Evolutionary conservation across 2,113 vertebrate genomes (phyloP), one percentile per base, ranked within the genome.

Genomic region (Bucco capensis): DNA sequence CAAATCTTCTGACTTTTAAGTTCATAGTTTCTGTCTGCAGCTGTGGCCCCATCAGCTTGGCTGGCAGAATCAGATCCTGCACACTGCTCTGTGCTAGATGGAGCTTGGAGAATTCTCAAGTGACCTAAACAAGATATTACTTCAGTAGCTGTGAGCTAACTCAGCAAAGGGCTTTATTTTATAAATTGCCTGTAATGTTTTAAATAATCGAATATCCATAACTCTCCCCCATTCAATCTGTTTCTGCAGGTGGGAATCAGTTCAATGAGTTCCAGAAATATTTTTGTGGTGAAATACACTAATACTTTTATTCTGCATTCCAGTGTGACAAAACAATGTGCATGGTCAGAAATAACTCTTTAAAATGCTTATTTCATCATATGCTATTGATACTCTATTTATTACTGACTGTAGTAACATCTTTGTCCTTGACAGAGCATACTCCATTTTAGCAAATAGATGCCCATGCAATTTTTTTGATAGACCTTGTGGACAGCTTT

Each of bases 381-480:
- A 82, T 37, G 30, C 33, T 87, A n/a, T 69, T 94, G 42, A 67
- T 91, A 93, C 37, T 90, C 60, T 80, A 30, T 88, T 90, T 90
- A 77, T 90, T 89, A 75, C 27, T 86, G 58, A 73, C 82, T 82
- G 64, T 79, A 80, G 58, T 19, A 81, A 44, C 47, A 35, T n/a
- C 47, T 74, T 91, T 77, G 77, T 42, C 82, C 65, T 93, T 87
- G 38, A 56, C 44, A 62, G 27, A 46, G 7, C 33, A 23, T 67
- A 37, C 8, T 67, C 28, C 19, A 71, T 92, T 92, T 81, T 82
- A 86, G 47, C 56, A 84, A 79, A 85, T 8, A 76, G 53, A 47
- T 51, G 28, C 30, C 58, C 9, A n/a, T 71, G 8, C 44, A 12
- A 31, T 78, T 80, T 80, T 60, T 50, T 1, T 31, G 8, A 61